phyloP scores from a whole-genome alignment of 2,113 vertebrate genomes.

The Ochotona curzoniae region DNA sequence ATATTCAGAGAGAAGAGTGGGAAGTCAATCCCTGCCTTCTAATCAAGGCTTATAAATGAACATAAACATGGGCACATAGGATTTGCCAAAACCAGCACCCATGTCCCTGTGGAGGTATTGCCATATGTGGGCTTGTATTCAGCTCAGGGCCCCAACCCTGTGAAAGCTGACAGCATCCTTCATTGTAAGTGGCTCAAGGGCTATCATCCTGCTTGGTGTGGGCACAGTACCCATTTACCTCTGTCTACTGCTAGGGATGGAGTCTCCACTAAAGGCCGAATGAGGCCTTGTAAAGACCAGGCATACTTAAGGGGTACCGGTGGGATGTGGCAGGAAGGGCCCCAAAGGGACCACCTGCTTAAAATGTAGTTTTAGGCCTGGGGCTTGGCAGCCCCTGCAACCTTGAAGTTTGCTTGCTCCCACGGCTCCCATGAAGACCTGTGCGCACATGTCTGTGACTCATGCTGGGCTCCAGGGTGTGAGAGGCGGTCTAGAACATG shows the following conservation, averaged over 20 bases:
- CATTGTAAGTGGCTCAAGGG: not conserved
- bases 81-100: not conserved
- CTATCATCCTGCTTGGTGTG: not conserved
- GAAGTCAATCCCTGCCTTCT: not conserved
- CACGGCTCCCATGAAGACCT: slow-evolving; percentile 65
- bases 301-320: not conserved
- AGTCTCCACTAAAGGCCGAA: not conserved
- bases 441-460: slow-evolving; percentile 74
- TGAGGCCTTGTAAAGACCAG: slow-evolving; percentile 23
- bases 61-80: not conserved
- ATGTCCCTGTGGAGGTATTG: not conserved
- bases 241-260: not conserved
- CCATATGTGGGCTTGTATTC: not conserved
- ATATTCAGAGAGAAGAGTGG: not conserved
- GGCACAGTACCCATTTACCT: not conserved
- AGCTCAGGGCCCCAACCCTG: not conserved
- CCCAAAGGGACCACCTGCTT: slow-evolving; percentile 1
- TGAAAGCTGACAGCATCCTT: not conserved
- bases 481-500: slow-evolving; percentile 70
- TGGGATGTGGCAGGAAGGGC: too few species aligned
- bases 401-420: slow-evolving; percentile 70
- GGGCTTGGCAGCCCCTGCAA: slow-evolving; percentile 40
- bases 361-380: slow-evolving; percentile 6
- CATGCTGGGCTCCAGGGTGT: slow-evolving; percentile 75
- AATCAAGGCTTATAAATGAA: not conserved